These are phyloP conservation scores for Paramormyrops kingsleyae DNA, from an alignment of 2,113 vertebrate species.

Conservation along the genomic window DNA sequence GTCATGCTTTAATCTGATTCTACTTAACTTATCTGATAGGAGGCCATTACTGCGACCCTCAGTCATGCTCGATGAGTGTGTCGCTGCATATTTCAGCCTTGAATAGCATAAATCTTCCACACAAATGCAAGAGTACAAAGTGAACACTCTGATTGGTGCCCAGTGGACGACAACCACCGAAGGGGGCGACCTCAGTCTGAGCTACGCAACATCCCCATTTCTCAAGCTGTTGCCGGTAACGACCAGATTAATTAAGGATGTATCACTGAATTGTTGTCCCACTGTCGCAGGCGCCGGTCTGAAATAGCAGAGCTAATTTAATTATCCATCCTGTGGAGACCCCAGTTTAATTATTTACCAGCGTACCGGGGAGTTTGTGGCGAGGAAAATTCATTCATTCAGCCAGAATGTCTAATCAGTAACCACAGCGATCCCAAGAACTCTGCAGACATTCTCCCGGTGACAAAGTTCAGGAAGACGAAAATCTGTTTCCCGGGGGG, in stretches of 20 bases:
- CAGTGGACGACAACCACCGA: not conserved
- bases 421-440: not conserved
- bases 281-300: conserved; percentile 25
- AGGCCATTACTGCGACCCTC: conserved; percentile 36
- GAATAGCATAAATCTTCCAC: conserved; percentile 35
- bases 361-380: conserved; percentile 15
- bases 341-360: conserved; percentile 56
- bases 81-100: conserved; percentile 34
- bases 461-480: not conserved
- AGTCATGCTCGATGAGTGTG: conserved; percentile 50
- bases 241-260: conserved; percentile 36
- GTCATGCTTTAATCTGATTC: conserved; percentile 37
- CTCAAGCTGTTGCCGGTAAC: not conserved
- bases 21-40: conserved; percentile 37
- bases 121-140: conserved; percentile 9
- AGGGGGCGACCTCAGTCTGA: not conserved
- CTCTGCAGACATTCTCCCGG: not conserved
- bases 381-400: not conserved
- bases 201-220: conserved; percentile 13
- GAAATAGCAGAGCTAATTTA: conserved; percentile 46
- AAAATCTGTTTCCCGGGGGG: not conserved
- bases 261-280: conserved; percentile 17
- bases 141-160: not conserved
- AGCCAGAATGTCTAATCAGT: not conserved
- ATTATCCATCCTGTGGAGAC: conserved; percentile 54